Evolutionary conservation across 1,140 invertebrate species (phyloP), one percentile per base, ranked within the genome.

Genomic region (Pseudachorutes palmiensis): DNA sequence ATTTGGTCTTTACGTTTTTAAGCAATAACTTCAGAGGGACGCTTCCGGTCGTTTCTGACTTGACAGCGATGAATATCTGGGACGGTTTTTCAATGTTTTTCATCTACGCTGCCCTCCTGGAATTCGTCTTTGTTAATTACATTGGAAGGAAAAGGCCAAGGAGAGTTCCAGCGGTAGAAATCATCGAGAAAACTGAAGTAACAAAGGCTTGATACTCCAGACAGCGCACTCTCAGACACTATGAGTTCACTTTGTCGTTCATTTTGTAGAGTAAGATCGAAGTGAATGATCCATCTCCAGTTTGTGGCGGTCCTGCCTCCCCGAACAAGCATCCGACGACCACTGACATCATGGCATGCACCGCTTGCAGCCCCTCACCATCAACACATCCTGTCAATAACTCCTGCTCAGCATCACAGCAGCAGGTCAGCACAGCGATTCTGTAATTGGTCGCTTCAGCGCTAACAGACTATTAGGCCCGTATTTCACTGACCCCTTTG

Each of bases 41-140:
- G 55, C 82, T 94, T 76, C 92, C 92, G 2, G 92, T 94, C 59
- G 92, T 94, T 59, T 94, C 91, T 16, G 94, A 94, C 79, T 78
- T 95, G 74, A 93, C 90, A 62, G 92, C 92, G 14, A 94, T 95
- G 91, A 95, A 95, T 80, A 89, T 94, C 14, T 94, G 92, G 92
- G 92, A 94, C 76, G 91, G 91, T 63, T 92, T 94, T 24, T 94
- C 92, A 76, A 95, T 94, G 92, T 94, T 91, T 80, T 95, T 94
- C 84, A 72, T 72, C 36, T 95, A 94, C 79, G 92, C 91, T 59
- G 93, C 90, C 28, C 82, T 95, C 48, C 83, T 95, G 67, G 92
- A 95, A 79, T 94, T 94, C 79, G 91, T 95, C 22, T 92, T 90
- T 77, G 92, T 94, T 72, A 95, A 95, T 83, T 94, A 94, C 80